phyloP scores from a whole-genome alignment of 1,140 invertebrate species.

The Hirudo medicinalis region DNA sequence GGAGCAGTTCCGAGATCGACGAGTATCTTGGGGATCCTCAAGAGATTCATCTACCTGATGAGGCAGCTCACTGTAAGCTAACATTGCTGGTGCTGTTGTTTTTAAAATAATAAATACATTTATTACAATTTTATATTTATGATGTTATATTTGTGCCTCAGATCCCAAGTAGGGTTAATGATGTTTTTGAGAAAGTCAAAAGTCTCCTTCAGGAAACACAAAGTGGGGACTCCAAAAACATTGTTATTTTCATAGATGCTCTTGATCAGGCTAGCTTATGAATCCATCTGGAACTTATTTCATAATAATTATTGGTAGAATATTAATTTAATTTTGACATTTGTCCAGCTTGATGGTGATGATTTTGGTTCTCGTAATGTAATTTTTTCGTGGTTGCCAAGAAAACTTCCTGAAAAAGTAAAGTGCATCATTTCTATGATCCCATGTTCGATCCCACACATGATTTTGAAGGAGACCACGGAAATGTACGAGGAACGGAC shows the following conservation, averaged over 20 bases:
- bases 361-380: background rate
- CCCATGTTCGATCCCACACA: slow-evolving; percentile 12
- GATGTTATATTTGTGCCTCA: too few relatives aligned
- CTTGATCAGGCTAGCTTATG: slow-evolving; percentile 15
- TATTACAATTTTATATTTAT: too few relatives aligned
- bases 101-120: background rate
- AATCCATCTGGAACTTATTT: background rate
- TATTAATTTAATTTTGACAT: background rate
- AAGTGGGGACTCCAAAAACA: background rate
- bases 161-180: too few relatives aligned
- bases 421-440: slow-evolving; percentile 19
- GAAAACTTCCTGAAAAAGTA: slow-evolving; percentile 16
- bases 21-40: slow-evolving; percentile 15
- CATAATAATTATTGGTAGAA: background rate
- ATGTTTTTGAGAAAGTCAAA: too few relatives aligned
- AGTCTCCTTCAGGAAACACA: background rate
- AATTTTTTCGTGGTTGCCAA: slow-evolving; percentile 20
- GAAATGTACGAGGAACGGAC: too few relatives aligned
- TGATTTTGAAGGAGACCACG: background rate
- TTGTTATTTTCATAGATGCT: slow-evolving; percentile 21
- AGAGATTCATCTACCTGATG: slow-evolving; percentile 18
- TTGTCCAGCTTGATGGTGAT: too few relatives aligned
- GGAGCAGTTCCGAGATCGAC: slow-evolving; percentile 23
- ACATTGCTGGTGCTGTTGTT: background rate
- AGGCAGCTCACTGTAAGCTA: slow-evolving; percentile 9